Evolutionary conservation across 2,888 invertebrate species (phyloP), one percentile per base, ranked within the genome.

Genomic region (Xestia c-nigrum): DNA sequence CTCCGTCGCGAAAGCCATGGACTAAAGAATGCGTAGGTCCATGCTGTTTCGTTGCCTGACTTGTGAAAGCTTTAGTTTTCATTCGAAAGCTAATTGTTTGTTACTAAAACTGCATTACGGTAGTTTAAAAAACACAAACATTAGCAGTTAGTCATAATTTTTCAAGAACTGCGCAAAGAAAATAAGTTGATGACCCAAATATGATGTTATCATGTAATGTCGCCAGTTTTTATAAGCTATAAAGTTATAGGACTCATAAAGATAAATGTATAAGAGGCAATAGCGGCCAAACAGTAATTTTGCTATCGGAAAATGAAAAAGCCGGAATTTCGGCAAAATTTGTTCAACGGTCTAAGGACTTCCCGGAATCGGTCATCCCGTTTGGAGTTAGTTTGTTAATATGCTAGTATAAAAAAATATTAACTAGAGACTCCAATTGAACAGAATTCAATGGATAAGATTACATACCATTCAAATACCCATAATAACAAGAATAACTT

Each of bases 1-100:
- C 95, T 89, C 91, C 78, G 85, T 88, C 87, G 92, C 91, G 87
- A 91, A 92, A 90, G 89, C 89, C 85, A 89, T 89, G 89, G 86
- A 84, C 84, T 83, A 65, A 88, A 80, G 87, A 88, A 88, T 88
- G 89, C 80, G 85, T 81, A 80, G 74, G 78, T 69, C 88, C 78
- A 80, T 72, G 82, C 50, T 75, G 65, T 68, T 75, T 78, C 16
- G 69, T 52, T 72, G 72, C 61, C 72, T 40, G 43, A 61, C 65
- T 63, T 74, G 66, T 43, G 69, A 74, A 78, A 52, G 57, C 63
- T 72, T 72, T 66, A 24, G 52, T 31, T 76, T 68, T 65, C 69
- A 83, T 72, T 69, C 52, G 57, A 70, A 72, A 71, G 46, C 40
- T 52, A 31, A 73, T 71, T 43, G 38, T 68, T 43, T 38, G 19